phyloP scores from a whole-genome alignment of 1,140 invertebrate genomes.

The Drosophila jambulina region DNA sequence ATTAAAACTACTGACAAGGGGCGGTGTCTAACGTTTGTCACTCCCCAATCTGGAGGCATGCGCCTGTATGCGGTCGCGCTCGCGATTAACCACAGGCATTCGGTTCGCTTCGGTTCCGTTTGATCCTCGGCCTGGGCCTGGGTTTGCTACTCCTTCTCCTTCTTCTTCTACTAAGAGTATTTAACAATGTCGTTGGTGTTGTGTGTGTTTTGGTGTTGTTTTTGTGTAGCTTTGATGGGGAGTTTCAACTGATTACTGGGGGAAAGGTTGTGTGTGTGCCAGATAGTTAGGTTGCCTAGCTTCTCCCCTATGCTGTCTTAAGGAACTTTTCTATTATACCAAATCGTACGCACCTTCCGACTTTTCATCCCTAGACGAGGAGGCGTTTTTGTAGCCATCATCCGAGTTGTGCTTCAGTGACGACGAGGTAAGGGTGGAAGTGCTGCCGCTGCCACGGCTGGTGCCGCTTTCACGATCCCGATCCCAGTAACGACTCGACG shows the following conservation, averaged over 20 bases:
- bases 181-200: not conserved
- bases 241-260: slow-evolving; percentile 12
- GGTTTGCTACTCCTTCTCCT: not conserved
- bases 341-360: slow-evolving; percentile 63
- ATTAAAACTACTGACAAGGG: slow-evolving; percentile 9
- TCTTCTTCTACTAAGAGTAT: not conserved
- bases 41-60: slow-evolving; percentile 65
- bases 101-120: not conserved
- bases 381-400: slow-evolving; percentile 60
- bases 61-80: not conserved
- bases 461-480: slow-evolving; percentile 56
- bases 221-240: not conserved
- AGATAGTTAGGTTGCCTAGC: not conserved
- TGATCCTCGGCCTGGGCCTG: slow-evolving; percentile 1
- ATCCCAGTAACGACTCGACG: slow-evolving; percentile 80
- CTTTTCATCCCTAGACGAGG: slow-evolving; percentile 64
- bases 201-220: not conserved
- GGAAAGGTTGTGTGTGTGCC: not conserved
- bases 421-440: slow-evolving; percentile 58
- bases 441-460: slow-evolving; percentile 45
- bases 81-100: slow-evolving; percentile 19
- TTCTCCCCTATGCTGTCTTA: not conserved
- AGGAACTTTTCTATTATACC: not conserved
- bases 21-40: slow-evolving; percentile 38
- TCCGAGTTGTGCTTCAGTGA: slow-evolving; percentile 60